A percentile compares a stretch with the other conserved stretches of the same genome.
phyloP scores from a whole-genome alignment of 2,888 invertebrate genomes.

The Villa cingulata region DNA sequence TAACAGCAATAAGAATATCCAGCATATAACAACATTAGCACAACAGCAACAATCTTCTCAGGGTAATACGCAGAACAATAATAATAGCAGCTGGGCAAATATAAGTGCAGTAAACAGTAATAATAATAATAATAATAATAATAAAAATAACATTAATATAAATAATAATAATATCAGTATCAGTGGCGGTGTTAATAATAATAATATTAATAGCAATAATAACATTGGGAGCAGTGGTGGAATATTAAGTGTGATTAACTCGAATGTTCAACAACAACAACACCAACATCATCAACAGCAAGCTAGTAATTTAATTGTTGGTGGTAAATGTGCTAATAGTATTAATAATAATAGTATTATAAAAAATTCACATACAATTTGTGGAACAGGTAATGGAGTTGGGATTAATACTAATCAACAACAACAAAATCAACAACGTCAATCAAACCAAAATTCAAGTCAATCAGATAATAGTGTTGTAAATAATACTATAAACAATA shows the following conservation, averaged over 20 bases:
- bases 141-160: slow-evolving; percentile 21
- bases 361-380: not conserved
- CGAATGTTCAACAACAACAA: not conserved
- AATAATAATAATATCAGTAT: slow-evolving; percentile 28
- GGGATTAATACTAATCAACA: slow-evolving; percentile 1
- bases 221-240: not conserved
- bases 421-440: slow-evolving; percentile 4
- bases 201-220: not conserved
- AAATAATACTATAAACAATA: slow-evolving; percentile 1
- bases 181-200: too few relatives aligned
- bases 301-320: not conserved
- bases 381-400: slow-evolving; percentile 4
- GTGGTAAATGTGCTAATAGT: not conserved
- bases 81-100: slow-evolving; percentile 5
- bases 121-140: not conserved
- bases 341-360: not conserved
- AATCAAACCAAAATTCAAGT: slow-evolving; percentile 3
- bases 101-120: not conserved
- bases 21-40: not conserved
- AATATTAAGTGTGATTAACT: not conserved
- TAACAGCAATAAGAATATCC: slow-evolving; percentile 5
- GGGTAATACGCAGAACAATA: not conserved
- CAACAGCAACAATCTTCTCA: slow-evolving; percentile 4
- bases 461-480: slow-evolving; percentile 6
- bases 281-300: not conserved